Base-by-base conservation (phyloP, 2,888 invertebrate species). In the Spilarctia lutea region DNA sequence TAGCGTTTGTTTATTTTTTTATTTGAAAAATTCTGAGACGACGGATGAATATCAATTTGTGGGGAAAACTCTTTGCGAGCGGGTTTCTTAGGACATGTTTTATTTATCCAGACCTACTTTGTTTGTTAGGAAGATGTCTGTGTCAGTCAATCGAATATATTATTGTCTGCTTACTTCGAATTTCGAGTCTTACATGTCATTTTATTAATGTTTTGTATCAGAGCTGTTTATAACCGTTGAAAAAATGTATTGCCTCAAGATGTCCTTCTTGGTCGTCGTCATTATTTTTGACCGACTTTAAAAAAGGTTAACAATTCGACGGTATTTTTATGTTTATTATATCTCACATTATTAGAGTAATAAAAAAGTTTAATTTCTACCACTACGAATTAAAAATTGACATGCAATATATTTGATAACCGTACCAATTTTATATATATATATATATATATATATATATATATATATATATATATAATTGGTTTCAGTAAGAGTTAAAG, bases 1-100 rank as follows among this genome's bases (percentile, higher is more conserved):
- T 85, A 79, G 76, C 80, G 83, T 85, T 81, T 83, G 81, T 83
- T 83, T 83, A 83, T 83, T 83, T 83, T 83, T 83, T 83, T 83
- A 83, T 83, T 83, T 83, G 83, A 85, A 85, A 83, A 85, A 78
- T 85, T 81, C 68, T 63, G 56, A 66, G 68, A 67, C 74, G 76
- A 48, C 65, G 73, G 52, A 67, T 75, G 83, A 83, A 83, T 83
- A 83, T 83, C 85, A 85, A 85, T 83, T 83, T 77, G 79, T 76
- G 60, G 68, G 73, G 20, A 66, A 52, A 78, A 80, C 74, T 71
- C 67, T 74, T 74, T 63, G 67, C 48, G 63, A 71, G 74, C 67
- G 71, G 63, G 75, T 75, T 84, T 73, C 73, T 84, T 76, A 70
- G 72, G 70, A 71, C 67, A 84, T 80, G 75, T 82, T 82, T 84